Base-by-base conservation (phyloP, 2,888 invertebrate species). In the Caenorhabditis sp. region DNA sequence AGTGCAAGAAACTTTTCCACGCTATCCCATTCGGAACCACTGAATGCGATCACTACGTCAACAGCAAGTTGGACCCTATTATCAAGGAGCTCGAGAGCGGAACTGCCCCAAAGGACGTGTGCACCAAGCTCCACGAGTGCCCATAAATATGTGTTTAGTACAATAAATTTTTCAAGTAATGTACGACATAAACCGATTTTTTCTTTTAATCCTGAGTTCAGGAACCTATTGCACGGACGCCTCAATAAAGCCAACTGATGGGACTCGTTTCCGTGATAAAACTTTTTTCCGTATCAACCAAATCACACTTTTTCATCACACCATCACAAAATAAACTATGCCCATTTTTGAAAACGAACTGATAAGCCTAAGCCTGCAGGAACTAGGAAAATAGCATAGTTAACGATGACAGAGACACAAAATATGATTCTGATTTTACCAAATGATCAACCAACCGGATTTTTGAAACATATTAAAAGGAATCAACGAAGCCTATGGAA, bases 41-140 rank as follows among this genome's bases (percentile, higher is more conserved):
- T 8, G 81, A 83, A 32, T 86, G 86, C 77, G 72, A 81, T 11
- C 61, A 80, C 22, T 86, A 80, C 74, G 78, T 80, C 56, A 61
- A 86, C 72, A 77, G 68, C 40, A 82, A 86, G 58, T 64, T 86
- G 28, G 83, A 80, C 55, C 82, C 82, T 44, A 86, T 86, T 80
- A 86, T 86, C 77, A 13, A 79, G 6, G 86, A 83, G 64, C 80
- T 86, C 51, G 86, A 86, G 55, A 65, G 76, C 20, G 86, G 86
- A 81, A 84, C 84, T 22, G 84, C 86, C 35, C 83, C 84, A 32
- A 77, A 84, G 65, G 82, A 84, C 44, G 86, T 86, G 26, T 86
- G 86, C 71, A 83, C 80, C 44, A 83, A 60, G 40, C 60, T 60
- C 40, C 9, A 60, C 60, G 60, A 60, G 24, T 60, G 60, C 18